Evolutionary conservation across 2,797 vertebrate genomes (phyloP), one percentile per base, ranked within the genome.

Genomic region (Muscicapa comitata): DNA sequence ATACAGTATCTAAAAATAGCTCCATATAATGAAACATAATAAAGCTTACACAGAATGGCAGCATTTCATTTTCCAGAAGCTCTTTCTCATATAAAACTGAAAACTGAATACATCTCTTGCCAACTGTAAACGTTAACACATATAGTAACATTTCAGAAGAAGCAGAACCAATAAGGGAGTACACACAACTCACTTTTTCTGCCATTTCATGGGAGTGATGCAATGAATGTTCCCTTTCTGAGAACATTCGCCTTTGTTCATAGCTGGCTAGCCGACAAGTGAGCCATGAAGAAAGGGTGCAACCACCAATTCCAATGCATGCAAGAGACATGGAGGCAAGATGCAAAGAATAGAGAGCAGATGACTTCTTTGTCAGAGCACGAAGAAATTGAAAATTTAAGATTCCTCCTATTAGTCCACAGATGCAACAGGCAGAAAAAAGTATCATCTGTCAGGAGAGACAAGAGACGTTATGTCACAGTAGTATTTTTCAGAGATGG

Each of bases 161-260:
- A 76, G 24, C 40, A 84, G 53, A 86, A 75, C 62, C 86, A 95
- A 88, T 84, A 80, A 88, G 77, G 55, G 85, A 91, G 78, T 54
- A 70, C 13, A 61, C 63, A 66, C 35, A 95, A 98, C 98, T 97
- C 97, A 99, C 99, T 98, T 99, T 99, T 97, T 99, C 99, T 7
- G 99, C 98, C 99, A 99, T 99, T 98, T 99, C 99, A 40, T 99
- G 99, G 4, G 99, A 99, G 94, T 99, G 99, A 96, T 99, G 99
- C 94, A 99, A 97, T 2, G 99, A 99, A 95, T 99, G 99, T 72
- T 99, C 99, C 93, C 99, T 98, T 98, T 99, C 99, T 33, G 99
- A 98, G 97, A 99, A 99, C 99, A 99, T 99, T 96, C 99, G 98
- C 97, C 99, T 99, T 97, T 99, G 99, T 96, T 99, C 99, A 13